Conservation (phyloP, 2,797 vertebrate genomes). For the Chanos chanos region DNA sequence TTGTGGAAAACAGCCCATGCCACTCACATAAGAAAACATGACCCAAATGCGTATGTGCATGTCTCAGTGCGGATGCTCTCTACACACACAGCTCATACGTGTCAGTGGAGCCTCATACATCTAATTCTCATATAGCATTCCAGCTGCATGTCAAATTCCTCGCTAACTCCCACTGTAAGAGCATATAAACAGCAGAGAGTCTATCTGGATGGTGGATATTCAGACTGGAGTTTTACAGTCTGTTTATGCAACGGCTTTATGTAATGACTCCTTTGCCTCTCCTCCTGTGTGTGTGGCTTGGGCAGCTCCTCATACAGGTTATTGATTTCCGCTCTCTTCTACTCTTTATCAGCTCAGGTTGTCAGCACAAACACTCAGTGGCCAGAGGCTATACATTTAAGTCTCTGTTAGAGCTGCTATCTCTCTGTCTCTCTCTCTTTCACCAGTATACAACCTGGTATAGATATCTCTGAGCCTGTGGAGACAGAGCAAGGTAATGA, state of each 20-base stretch:
- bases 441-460: constrained; percentile 18
- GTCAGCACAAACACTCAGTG: constrained; percentile 11
- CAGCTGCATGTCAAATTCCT: neutral
- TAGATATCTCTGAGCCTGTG: constrained; percentile 27
- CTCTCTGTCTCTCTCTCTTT: constrained; percentile 1
- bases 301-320: constrained; percentile 12
- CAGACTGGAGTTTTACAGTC: no score
- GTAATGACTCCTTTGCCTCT: constrained; percentile 16
- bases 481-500: constrained; percentile 40
- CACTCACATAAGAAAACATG: no score
- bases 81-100: no score
- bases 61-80: no score
- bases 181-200: neutral
- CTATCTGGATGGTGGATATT: neutral
- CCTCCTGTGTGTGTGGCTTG: constrained; percentile 10
- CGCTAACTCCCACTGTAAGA: neutral
- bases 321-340: constrained; percentile 6
- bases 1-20: no score
- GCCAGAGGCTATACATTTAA: constrained; percentile 30
- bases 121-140: no score
- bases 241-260: constrained; percentile 22
- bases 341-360: constrained; percentile 2
- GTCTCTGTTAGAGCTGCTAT: constrained; percentile 17
- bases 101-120: no score
- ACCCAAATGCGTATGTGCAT: no score